phyloP scores from a whole-genome alignment of 2,113 vertebrate species.

The Amphiprion ocellaris region DNA sequence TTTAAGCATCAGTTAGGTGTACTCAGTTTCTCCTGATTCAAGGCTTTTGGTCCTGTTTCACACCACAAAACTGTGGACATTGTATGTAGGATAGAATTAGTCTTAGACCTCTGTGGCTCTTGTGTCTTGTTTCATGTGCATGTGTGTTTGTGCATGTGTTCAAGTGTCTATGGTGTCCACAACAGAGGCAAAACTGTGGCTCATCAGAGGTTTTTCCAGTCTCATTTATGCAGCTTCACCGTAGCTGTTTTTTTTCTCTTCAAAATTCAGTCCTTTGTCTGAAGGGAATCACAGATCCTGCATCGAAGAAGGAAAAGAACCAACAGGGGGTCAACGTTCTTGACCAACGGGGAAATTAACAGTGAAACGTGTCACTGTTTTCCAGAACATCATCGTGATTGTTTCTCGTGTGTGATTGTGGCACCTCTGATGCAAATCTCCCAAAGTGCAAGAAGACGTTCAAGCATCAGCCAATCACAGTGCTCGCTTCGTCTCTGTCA shows the following conservation, averaged over 20 bases:
- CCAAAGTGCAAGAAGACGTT: constrained; percentile 29
- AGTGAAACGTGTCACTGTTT: constrained; percentile 33
- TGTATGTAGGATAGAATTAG: constrained; percentile 62
- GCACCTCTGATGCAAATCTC: constrained; percentile 15
- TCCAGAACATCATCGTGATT: constrained; percentile 33
- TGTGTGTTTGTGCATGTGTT: constrained; percentile 47
- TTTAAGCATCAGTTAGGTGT: constrained; percentile 63
- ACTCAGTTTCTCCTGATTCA: constrained; percentile 74
- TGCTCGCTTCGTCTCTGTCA: neutral
- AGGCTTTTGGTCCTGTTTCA: constrained; percentile 76
- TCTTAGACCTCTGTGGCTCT: constrained; percentile 27
- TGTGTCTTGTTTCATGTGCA: constrained; percentile 20
- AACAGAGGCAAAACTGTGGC: constrained; percentile 44
- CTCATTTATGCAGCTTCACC: constrained; percentile 6
- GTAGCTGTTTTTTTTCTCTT: neutral
- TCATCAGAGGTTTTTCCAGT: constrained; percentile 41
- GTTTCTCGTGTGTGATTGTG: constrained; percentile 10
- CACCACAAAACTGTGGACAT: constrained; percentile 60
- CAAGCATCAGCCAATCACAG: constrained; percentile 17
- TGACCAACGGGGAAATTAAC: constrained; percentile 43
- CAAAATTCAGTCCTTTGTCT: constrained; percentile 12
- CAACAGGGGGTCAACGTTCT: neutral
- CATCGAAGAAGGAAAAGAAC: constrained; percentile 2
- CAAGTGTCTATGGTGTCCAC: constrained; percentile 60
- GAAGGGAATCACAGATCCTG: constrained; percentile 41